A percentile compares a stretch with the other conserved stretches of the same genome.
Evolutionary conservation across 2,113 vertebrate species (phyloP).

Genomic region (Zeus faber): DNA sequence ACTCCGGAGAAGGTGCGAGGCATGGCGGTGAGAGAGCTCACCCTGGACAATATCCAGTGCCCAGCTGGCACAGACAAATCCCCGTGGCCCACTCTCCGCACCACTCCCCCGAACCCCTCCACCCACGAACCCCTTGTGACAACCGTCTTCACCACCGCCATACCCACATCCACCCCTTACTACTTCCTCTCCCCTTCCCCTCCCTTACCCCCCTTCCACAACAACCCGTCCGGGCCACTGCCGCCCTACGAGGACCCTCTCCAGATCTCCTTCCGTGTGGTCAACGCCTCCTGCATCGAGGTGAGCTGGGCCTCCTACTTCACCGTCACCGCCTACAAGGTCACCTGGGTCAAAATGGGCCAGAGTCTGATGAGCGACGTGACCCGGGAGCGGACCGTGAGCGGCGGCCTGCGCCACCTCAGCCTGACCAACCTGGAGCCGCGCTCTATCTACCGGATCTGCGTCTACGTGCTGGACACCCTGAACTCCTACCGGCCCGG

Average conservation of each 20-base stretch:
- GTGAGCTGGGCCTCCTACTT: slow-evolving; percentile 92
- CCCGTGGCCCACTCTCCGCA: slow-evolving; percentile 63
- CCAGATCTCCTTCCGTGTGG: slow-evolving; percentile 86
- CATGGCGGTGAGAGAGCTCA: slow-evolving; percentile 95
- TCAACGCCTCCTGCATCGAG: slow-evolving; percentile 88
- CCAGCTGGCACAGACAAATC: slow-evolving; percentile 73
- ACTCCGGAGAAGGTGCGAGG: slow-evolving; percentile 91
- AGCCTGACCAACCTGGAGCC: slow-evolving; percentile 86
- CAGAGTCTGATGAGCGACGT: slow-evolving; percentile 90
- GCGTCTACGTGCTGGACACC: slow-evolving; percentile 89
- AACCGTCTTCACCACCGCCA: slow-evolving; percentile 44
- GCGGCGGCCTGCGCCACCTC: slow-evolving; percentile 82
- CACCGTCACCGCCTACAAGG: slow-evolving; percentile 88
- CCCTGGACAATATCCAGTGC: slow-evolving; percentile 89
- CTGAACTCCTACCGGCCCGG: slow-evolving; percentile 86
- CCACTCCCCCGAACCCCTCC: slow-evolving; percentile 74
- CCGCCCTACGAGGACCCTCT: slow-evolving; percentile 84
- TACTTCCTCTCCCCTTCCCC: slow-evolving; percentile 59
- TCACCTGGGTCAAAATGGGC: slow-evolving; percentile 96
- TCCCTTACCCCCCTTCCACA: slow-evolving; percentile 65
- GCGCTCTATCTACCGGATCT: slow-evolving; percentile 90
- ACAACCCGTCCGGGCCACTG: slow-evolving; percentile 73
- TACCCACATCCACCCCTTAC: slow-evolving; percentile 53
- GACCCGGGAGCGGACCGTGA: slow-evolving; percentile 87
- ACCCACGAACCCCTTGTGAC: slow-evolving; percentile 39